Evolutionary conservation across 2,888 invertebrate species (phyloP).

Genomic region (Orthonychiurus folsomi): DNA sequence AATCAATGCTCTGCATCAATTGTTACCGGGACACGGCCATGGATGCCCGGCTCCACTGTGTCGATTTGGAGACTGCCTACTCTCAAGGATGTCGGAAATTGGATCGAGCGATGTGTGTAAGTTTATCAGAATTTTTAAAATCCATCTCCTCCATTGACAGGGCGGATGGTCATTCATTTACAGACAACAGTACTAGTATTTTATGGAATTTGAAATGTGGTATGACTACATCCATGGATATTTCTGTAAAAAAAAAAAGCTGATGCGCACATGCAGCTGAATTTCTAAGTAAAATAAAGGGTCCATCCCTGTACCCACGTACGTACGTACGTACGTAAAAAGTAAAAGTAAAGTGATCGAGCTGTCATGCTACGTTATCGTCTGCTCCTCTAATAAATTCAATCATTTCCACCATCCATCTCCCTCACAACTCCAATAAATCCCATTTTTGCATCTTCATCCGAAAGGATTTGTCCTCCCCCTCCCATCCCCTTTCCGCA

Average conservation of each 20-base stretch:
- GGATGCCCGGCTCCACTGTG: slow-evolving; percentile 57
- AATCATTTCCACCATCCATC: slow-evolving; percentile 38
- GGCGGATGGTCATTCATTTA: too few relatives aligned
- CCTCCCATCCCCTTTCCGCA: neutral
- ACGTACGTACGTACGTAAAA: too few relatives aligned
- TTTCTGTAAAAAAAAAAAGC: too few relatives aligned
- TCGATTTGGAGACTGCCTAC: slow-evolving; percentile 67
- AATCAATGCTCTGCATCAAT: slow-evolving; percentile 63
- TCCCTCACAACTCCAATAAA: neutral
- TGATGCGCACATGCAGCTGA: too few relatives aligned
- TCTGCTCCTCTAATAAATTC: slow-evolving; percentile 32
- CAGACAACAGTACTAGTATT: too few relatives aligned
- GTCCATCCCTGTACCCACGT: too few relatives aligned
- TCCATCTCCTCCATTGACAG: too few relatives aligned
- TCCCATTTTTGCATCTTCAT: neutral
- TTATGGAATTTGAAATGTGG: too few relatives aligned
- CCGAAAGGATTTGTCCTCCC: neutral
- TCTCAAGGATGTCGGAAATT: slow-evolving; percentile 60
- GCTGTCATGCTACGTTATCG: slow-evolving; percentile 12
- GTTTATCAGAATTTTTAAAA: too few relatives aligned
- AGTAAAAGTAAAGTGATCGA: too few relatives aligned
- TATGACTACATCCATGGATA: too few relatives aligned
- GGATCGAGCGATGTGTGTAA: slow-evolving; percentile 54
- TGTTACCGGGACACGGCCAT: slow-evolving; percentile 62
- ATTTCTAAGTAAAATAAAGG: too few relatives aligned